Evolutionary conservation across 2,888 invertebrate genomes (phyloP), one percentile per base, ranked within the genome.

Genomic region (Balanococcus diminutus): DNA sequence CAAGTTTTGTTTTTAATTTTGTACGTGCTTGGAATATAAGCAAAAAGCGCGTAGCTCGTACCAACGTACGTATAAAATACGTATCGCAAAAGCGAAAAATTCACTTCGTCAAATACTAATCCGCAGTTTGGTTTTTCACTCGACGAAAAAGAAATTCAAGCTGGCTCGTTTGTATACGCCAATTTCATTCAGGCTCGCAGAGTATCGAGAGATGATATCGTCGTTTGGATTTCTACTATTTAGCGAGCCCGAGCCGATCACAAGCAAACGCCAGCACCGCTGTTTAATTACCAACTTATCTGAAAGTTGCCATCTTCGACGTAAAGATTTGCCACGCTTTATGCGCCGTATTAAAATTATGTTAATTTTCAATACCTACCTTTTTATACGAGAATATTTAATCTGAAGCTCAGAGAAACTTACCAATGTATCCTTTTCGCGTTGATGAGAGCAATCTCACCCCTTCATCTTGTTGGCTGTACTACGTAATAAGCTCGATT

Each of bases 351-450:
- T 67, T 67, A 67, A 67, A 67, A 67, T 67, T 67, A 67, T 67
- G 61, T 67, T 67, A 67, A 67, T 67, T 67, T 67, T 67, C 61
- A 67, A 67, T 67, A 67, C 61, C 61, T 67, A 67, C 61, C 61
- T 67, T 67, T 67, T 67, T 67, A 67, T 67, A 67, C 61, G 61
- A 67, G 51, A 51, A 51, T 67, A 28, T 67, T 28, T 67, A 67
- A 67, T 67, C 61, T 28, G 61, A 67, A 8, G 61, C 61, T 67
- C 11, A 28, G 61, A 28, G 61, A 67, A 67, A 28, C 14, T 51
- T 51, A 67, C 11, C 61, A 28, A n/a, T 67, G 61, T 67, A 67
- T 67, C 22, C 51, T 25, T 67, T 67, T 25, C 28, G 9, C 25
- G 51, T 67, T 28, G 61, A 67, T 67, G 61, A 67, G 61, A 67